Conservation (phyloP, 1,140 invertebrate species). For the Caenorhabditis inopinata region DNA sequence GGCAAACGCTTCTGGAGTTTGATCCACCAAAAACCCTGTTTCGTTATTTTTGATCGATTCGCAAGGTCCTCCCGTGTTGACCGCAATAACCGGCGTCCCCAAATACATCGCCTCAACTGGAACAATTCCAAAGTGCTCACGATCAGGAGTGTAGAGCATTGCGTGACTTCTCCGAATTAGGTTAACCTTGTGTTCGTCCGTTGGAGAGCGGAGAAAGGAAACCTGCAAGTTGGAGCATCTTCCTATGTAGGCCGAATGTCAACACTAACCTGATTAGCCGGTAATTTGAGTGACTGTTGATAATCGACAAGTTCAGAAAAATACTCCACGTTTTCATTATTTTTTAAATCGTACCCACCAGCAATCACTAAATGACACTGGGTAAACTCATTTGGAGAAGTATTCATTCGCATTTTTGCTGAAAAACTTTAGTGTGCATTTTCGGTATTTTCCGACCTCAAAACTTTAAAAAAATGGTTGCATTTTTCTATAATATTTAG, state of each 20-base stretch:
- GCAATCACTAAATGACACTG: constrained; percentile 83
- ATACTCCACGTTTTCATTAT: constrained; percentile 85
- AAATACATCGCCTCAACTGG: constrained; percentile 97
- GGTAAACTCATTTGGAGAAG: constrained; percentile 64
- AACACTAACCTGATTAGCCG: not conserved
- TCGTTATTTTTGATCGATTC: constrained; percentile 85
- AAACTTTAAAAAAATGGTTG: no score
- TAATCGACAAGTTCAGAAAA: constrained; percentile 77
- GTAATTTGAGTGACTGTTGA: constrained; percentile 66
- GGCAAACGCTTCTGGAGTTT: constrained; percentile 70
- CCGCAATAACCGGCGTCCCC: constrained; percentile 86
- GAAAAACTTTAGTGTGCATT: no score
- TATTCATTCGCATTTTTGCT: constrained; percentile 52
- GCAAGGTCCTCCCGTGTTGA: constrained; percentile 78
- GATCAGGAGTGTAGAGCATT: constrained; percentile 88
- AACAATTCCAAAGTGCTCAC: constrained; percentile 99
- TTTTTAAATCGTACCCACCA: constrained; percentile 89
- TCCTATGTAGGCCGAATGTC: no score
- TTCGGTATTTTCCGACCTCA: no score
- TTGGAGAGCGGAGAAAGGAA: constrained; percentile 67
- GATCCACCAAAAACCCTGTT: constrained; percentile 82
- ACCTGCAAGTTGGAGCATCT: not conserved
- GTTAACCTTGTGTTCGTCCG: constrained; percentile 79
- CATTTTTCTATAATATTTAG: no score
- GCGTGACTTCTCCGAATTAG: constrained; percentile 73